Evolutionary conservation across 2,888 invertebrate species (phyloP).

Genomic region (Synergus itoensis): DNA sequence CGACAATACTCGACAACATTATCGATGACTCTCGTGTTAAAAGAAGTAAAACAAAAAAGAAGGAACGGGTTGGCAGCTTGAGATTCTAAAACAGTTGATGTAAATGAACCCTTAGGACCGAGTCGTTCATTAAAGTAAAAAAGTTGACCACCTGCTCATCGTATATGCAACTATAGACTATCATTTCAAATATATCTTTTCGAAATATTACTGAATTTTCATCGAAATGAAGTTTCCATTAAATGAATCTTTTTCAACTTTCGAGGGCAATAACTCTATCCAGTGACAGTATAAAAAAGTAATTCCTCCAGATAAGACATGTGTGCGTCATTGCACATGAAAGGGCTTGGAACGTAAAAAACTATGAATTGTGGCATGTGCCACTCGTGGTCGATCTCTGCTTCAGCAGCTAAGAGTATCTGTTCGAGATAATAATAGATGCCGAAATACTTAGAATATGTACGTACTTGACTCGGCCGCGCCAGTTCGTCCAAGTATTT

Average conservation of each 20-base stretch:
- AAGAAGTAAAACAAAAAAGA: background rate
- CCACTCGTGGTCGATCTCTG: constrained; percentile 32
- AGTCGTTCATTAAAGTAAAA: constrained; percentile 18
- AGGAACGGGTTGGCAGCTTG: background rate
- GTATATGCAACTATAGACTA: background rate
- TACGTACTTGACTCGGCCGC: constrained; percentile 36
- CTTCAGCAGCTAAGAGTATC: constrained; percentile 30
- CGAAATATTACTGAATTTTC: background rate
- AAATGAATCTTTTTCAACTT: background rate
- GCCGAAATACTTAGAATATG: constrained; percentile 37
- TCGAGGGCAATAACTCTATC: background rate
- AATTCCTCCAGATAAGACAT: constrained; percentile 17
- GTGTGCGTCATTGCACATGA: constrained; percentile 36
- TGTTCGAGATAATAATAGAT: constrained; percentile 40
- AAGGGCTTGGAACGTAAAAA: constrained; percentile 35
- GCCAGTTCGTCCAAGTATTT: constrained; percentile 41
- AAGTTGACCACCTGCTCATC: constrained; percentile 20
- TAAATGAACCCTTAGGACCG: constrained; percentile 12
- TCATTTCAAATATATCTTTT: too few relatives aligned
- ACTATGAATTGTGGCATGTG: constrained; percentile 39
- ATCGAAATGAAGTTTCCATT: background rate
- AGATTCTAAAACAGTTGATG: background rate
- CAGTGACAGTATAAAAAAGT: constrained; percentile 1
- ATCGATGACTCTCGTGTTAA: constrained; percentile 2
- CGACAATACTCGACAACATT: constrained; percentile 10